phyloP scores from a whole-genome alignment of 2,797 vertebrate genomes.

The Cryptoblepharus egeriae region DNA sequence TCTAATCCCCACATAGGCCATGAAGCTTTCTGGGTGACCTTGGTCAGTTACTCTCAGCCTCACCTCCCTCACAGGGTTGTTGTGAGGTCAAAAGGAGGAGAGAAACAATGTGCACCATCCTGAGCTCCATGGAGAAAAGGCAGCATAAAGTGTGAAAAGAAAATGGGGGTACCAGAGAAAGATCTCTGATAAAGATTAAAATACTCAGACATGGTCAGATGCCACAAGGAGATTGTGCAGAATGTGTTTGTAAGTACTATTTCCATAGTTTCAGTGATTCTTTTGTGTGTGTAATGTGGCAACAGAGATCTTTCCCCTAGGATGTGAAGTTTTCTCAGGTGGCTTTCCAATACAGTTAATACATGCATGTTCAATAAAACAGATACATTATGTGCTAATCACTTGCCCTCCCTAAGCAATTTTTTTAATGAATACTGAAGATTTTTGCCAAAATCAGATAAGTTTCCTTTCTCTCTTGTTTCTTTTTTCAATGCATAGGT shows the following conservation, averaged over 20 bases:
- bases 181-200: too few relatives aligned
- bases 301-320: not conserved
- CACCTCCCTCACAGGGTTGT: too few relatives aligned
- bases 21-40: too few relatives aligned
- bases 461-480: conserved; percentile 15
- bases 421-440: not conserved
- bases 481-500: not conserved
- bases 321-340: not conserved
- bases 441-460: not conserved
- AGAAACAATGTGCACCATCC: too few relatives aligned
- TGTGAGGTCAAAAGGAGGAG: too few relatives aligned
- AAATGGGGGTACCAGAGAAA: too few relatives aligned
- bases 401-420: not conserved
- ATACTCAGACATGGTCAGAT: too few relatives aligned
- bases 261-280: not conserved
- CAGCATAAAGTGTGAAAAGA: too few relatives aligned
- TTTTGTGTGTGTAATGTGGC: not conserved
- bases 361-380: not conserved
- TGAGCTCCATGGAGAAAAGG: too few relatives aligned
- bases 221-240: conserved; percentile 19
- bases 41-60: too few relatives aligned
- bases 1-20: too few relatives aligned
- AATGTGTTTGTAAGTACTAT: not conserved
- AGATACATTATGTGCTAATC: not conserved
- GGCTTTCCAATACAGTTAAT: not conserved